These are phyloP conservation scores for Lathamus discolor DNA, from an alignment of 2,113 vertebrate genomes.

Conservation along the genomic window DNA sequence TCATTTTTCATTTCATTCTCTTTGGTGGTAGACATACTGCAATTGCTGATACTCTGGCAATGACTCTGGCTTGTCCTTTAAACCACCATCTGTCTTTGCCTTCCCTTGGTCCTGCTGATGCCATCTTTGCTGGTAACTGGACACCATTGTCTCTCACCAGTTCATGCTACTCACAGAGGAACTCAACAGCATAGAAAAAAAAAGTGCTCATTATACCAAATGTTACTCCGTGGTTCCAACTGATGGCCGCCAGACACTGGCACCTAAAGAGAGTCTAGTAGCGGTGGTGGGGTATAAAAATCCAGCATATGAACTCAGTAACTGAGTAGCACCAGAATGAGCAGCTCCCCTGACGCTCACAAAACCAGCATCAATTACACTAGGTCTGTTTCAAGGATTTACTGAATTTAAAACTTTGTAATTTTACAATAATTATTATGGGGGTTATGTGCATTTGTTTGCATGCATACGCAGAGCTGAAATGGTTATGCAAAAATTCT, in stretches of 20 bases:
- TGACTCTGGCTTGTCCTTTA: background rate
- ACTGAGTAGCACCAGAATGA: background rate
- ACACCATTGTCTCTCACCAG: background rate
- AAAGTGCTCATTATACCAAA: background rate
- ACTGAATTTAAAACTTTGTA: background rate
- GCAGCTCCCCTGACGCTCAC: background rate
- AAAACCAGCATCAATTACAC: background rate
- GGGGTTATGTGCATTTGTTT: background rate
- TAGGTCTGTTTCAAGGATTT: background rate
- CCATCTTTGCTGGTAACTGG: background rate
- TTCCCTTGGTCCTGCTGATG: background rate
- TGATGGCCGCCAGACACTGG: background rate
- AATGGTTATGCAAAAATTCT: background rate
- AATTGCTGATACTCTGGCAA: background rate
- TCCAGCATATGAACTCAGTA: background rate
- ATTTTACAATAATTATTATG: background rate
- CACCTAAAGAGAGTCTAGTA: background rate
- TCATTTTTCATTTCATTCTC: background rate
- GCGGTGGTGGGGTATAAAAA: background rate
- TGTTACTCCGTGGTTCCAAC: background rate
- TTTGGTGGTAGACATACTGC: background rate
- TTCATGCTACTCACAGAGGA: background rate
- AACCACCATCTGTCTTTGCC: constrained; percentile 19
- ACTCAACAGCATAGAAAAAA: background rate
- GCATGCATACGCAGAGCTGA: background rate